Conservation (phyloP, 2,888 invertebrate genomes). For the Ditula angustiorana region DNA sequence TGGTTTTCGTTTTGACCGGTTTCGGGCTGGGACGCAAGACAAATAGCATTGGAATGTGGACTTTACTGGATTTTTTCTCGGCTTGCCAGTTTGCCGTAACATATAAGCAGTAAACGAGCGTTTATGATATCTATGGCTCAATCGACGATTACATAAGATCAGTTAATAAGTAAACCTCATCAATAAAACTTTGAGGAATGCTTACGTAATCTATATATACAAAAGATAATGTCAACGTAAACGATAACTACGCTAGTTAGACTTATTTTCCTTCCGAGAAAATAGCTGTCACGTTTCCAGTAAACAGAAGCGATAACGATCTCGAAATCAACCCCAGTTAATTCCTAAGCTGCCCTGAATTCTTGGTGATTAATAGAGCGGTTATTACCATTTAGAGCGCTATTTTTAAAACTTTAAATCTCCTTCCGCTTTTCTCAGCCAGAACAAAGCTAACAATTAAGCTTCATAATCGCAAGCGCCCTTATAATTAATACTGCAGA, state of each 20-base stretch:
- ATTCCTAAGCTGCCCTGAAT: slow-evolving; percentile 25
- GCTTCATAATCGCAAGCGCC: slow-evolving; percentile 71
- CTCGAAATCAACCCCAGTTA: slow-evolving; percentile 27
- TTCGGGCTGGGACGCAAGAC: slow-evolving; percentile 55
- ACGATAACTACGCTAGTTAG: background rate
- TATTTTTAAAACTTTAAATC: slow-evolving; percentile 66
- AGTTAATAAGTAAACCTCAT: slow-evolving; percentile 4
- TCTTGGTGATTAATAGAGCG: slow-evolving; percentile 24
- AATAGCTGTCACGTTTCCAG: slow-evolving; percentile 5
- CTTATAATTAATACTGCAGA: slow-evolving; percentile 78
- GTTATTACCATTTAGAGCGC: slow-evolving; percentile 42
- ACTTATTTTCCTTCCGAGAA: background rate
- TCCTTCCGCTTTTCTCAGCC: slow-evolving; percentile 59
- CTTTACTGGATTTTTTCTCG: slow-evolving; percentile 57
- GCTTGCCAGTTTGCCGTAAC: slow-evolving; percentile 35
- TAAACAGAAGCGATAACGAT: slow-evolving; percentile 23
- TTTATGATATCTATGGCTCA: background rate
- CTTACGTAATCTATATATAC: background rate
- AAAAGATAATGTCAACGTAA: background rate
- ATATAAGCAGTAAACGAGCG: slow-evolving; percentile 10
- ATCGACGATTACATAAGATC: background rate
- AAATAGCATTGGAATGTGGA: slow-evolving; percentile 58
- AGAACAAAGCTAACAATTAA: slow-evolving; percentile 75
- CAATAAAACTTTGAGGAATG: background rate
- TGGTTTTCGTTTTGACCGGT: slow-evolving; percentile 75